phyloP scores from a whole-genome alignment of 2,113 vertebrate genomes.

The Menura novaehollandiae region DNA sequence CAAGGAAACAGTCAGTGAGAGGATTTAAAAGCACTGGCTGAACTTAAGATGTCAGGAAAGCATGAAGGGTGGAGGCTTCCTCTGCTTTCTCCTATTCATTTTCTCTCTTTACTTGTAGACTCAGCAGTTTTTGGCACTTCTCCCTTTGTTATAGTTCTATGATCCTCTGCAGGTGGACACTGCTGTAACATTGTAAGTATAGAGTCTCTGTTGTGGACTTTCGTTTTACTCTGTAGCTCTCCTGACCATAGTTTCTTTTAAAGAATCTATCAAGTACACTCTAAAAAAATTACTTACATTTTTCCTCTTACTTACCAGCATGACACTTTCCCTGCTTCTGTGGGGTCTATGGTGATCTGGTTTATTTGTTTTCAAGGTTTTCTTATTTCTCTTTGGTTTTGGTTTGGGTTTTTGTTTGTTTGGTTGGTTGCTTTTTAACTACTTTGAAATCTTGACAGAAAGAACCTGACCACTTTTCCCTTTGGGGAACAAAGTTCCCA shows the following conservation, averaged over 20 bases:
- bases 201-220: neutral
- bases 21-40: neutral
- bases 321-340: neutral
- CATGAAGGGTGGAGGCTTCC: neutral
- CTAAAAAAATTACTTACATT: neutral
- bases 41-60: neutral
- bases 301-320: neutral
- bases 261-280: neutral
- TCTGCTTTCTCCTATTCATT: neutral
- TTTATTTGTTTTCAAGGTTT: neutral
- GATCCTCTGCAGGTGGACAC: neutral
- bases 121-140: neutral
- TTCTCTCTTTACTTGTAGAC: neutral
- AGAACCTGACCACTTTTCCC: fast-evolving
- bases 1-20: neutral
- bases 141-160: neutral
- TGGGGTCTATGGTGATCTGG: neutral
- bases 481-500: neutral
- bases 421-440: neutral
- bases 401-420: neutral
- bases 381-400: neutral
- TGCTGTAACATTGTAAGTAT: neutral
- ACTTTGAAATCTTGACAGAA: neutral
- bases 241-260: neutral
- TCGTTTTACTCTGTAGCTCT: neutral